A percentile compares a stretch with the other conserved stretches of the same genome.
Evolutionary conservation across 2,113 vertebrate species (phyloP).

Genomic region (Cyphomyrus plagiostoma): DNA sequence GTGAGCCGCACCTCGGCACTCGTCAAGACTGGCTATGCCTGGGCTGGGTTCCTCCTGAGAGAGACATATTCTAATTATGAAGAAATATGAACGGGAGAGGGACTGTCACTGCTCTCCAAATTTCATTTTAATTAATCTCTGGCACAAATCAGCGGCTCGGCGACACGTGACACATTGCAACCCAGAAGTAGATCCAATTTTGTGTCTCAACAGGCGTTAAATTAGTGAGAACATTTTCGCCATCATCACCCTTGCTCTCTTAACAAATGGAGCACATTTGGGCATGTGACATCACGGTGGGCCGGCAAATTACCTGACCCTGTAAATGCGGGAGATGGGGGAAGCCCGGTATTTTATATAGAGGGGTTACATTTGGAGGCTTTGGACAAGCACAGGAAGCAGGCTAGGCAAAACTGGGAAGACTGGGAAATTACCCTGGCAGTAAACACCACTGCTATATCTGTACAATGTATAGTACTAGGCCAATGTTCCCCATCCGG

Average conservation of each 20-base stretch:
- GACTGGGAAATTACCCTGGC: not conserved
- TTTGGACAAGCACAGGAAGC: not conserved
- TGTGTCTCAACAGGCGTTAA: constrained; percentile 66
- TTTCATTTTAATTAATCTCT: constrained; percentile 66
- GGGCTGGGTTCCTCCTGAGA: constrained; percentile 32
- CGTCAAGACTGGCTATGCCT: constrained; percentile 15
- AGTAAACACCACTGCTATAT: not conserved
- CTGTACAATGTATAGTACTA: not conserved
- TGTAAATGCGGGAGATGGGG: constrained; percentile 15
- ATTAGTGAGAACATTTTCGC: constrained; percentile 62
- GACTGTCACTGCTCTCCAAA: constrained; percentile 47
- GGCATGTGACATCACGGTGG: constrained; percentile 46
- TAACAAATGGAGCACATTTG: constrained; percentile 57
- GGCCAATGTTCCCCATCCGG: not conserved
- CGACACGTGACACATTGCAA: constrained; percentile 42
- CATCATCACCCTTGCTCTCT: constrained; percentile 48
- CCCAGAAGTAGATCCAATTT: constrained; percentile 62
- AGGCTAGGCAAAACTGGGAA: not conserved
- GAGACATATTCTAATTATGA: constrained; percentile 51
- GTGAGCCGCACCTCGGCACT: constrained; percentile 31
- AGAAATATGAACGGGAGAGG: constrained; percentile 52
- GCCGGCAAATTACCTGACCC: constrained; percentile 46
- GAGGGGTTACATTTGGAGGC: not conserved
- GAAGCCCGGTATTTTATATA: not conserved
- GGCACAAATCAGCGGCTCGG: constrained; percentile 49